Percentiles rank a stretch among this genome's conserved stretches.
Conservation (phyloP, 1,140 invertebrate species). For the Drosophila kohkoa region DNA sequence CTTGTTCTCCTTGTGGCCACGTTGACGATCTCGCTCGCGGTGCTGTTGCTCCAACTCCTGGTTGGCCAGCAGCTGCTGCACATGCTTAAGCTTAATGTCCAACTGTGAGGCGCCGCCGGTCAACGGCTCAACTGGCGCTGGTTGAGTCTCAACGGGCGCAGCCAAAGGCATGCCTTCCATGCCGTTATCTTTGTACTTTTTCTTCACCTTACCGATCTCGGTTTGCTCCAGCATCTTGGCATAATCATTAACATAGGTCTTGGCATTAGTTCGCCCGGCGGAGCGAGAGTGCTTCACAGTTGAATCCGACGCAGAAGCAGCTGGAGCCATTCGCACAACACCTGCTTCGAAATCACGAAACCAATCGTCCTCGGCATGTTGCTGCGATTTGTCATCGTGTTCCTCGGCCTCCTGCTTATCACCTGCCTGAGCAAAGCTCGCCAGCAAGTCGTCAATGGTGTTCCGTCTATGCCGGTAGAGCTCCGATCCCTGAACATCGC, state of each 20-base stretch:
- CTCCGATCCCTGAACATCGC: conserved; percentile 13
- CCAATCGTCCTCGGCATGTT: conserved; percentile 59
- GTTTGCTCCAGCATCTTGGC: conserved; percentile 33
- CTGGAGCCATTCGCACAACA: not conserved
- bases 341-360: conserved; percentile 44
- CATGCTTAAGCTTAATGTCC: conserved; percentile 38
- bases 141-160: not conserved
- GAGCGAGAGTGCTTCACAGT: not conserved
- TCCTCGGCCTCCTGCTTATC: not conserved
- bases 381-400: conserved; percentile 31
- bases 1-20: not conserved
- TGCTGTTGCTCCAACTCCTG: conserved; percentile 26
- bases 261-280: not conserved
- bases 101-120: conserved; percentile 4
- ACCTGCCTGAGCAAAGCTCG: conserved; percentile 45
- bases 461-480: conserved; percentile 46
- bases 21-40: not conserved
- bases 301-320: not conserved
- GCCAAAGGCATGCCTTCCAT: not conserved
- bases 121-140: not conserved
- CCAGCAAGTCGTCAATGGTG: conserved; percentile 63
- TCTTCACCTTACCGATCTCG: conserved; percentile 55
- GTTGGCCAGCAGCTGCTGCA: conserved; percentile 25
- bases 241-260: conserved; percentile 18
- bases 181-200: conserved; percentile 44